Conservation (phyloP, 1,140 invertebrate species). For the Ericerus pela region DNA sequence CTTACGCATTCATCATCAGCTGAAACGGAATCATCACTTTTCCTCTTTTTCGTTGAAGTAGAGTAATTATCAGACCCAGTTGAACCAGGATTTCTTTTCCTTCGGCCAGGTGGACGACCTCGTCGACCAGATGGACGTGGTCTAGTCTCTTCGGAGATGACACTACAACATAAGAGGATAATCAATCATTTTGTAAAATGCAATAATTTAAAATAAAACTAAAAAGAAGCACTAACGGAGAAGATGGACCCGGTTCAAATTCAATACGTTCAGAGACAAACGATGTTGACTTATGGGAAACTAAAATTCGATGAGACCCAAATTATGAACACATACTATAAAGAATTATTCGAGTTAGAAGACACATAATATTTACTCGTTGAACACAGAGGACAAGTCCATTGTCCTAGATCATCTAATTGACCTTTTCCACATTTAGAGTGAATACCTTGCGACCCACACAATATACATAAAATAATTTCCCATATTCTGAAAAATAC, state of each 20-base stretch:
- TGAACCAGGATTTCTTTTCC: too few species aligned
- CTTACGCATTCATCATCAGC: background rate
- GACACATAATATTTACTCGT: background rate
- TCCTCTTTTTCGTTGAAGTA: too few species aligned
- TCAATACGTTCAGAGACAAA: background rate
- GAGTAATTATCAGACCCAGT: too few species aligned
- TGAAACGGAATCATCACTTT: background rate
- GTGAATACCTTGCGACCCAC: conserved; percentile 43
- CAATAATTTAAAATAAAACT: background rate
- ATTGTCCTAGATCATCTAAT: background rate
- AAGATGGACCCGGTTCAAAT: background rate
- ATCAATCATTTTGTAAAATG: too few species aligned
- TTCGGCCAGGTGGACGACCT: too few species aligned
- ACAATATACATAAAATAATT: conserved; percentile 37
- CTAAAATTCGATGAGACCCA: background rate
- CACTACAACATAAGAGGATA: too few species aligned
- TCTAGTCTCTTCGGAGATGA: too few species aligned
- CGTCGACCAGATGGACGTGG: too few species aligned
- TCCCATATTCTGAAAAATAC: conserved; percentile 37
- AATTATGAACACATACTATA: background rate
- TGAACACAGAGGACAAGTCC: background rate
- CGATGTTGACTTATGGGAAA: background rate
- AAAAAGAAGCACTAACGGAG: background rate
- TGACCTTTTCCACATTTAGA: conserved; percentile 30
- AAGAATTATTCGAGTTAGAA: background rate